phyloP scores from a whole-genome alignment of 2,888 invertebrate species.

The Nasonia oneida region DNA sequence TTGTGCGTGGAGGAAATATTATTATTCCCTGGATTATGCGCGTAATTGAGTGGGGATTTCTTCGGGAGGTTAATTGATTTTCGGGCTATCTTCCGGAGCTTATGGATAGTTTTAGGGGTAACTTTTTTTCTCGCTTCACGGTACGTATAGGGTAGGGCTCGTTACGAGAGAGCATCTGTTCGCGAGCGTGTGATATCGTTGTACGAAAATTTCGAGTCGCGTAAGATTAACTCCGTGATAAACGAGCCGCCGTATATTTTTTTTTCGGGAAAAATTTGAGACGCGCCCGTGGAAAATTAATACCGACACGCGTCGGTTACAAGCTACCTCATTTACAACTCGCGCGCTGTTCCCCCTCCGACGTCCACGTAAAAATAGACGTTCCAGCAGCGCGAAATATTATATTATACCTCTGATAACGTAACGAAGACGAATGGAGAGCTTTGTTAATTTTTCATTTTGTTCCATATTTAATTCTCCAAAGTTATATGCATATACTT shows the following conservation, averaged over 20 bases:
- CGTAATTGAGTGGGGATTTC: background rate
- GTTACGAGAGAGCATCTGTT: background rate
- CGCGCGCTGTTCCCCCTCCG: background rate
- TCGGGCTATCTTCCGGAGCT: no score
- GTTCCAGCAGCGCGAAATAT: background rate
- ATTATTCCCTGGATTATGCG: slow-evolving; percentile 28
- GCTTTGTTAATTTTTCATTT: background rate
- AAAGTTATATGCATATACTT: background rate
- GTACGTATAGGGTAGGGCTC: background rate
- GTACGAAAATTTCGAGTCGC: background rate
- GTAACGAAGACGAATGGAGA: slow-evolving; percentile 37
- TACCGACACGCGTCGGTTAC: background rate
- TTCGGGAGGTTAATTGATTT: slow-evolving; percentile 19
- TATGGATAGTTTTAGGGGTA: no score
- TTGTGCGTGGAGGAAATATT: background rate
- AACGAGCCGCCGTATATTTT: no score
- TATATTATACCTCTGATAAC: slow-evolving; percentile 12
- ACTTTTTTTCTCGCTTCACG: no score
- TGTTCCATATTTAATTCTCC: background rate
- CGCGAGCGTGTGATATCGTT: background rate
- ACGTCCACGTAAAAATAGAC: background rate
- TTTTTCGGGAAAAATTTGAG: no score
- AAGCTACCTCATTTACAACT: slow-evolving; percentile 29
- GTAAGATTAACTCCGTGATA: no score
- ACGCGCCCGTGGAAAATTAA: background rate